phyloP scores from a whole-genome alignment of 2,888 invertebrate genomes.

The Dusona sp. region DNA sequence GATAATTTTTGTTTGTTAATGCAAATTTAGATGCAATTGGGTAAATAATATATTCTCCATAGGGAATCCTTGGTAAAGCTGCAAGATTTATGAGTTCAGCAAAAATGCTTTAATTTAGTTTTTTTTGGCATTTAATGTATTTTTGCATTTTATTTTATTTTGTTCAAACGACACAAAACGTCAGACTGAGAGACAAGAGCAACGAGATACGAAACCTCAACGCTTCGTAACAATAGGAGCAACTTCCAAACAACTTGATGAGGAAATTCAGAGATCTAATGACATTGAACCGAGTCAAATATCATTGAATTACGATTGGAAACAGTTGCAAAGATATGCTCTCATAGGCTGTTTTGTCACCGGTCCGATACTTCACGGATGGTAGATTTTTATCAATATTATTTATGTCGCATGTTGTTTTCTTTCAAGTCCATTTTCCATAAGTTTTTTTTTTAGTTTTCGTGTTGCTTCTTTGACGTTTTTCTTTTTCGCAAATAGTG shows the following conservation, averaged over 20 bases:
- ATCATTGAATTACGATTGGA: constrained; percentile 76
- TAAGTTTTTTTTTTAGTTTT: constrained; percentile 11
- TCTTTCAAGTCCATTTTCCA: background rate
- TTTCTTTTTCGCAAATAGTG: constrained; percentile 14
- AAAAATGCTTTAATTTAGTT: background rate
- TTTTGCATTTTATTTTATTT: constrained; percentile 13
- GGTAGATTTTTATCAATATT: constrained; percentile 73
- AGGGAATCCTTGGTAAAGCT: background rate
- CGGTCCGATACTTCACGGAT: constrained; percentile 80
- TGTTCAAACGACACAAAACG: background rate
- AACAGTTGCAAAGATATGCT: constrained; percentile 79
- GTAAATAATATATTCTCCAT: background rate
- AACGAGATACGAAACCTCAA: constrained; percentile 40
- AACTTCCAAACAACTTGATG: constrained; percentile 2
- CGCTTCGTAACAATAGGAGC: constrained; percentile 48
- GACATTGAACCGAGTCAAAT: constrained; percentile 65
- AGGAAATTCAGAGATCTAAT: constrained; percentile 59
- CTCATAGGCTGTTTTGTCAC: constrained; percentile 79
- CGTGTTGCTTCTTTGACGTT: constrained; percentile 43
- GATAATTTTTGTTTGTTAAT: background rate
- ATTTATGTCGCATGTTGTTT: constrained; percentile 33
- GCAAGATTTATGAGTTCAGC: background rate
- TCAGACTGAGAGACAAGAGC: constrained; percentile 38
- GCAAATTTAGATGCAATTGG: background rate
- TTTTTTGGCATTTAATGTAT: background rate